Percentiles rank a stretch among this genome's conserved stretches.
These are phyloP conservation scores for Euzophera pinguis DNA, from an alignment of 2,888 invertebrate genomes.

Conservation along the genomic window DNA sequence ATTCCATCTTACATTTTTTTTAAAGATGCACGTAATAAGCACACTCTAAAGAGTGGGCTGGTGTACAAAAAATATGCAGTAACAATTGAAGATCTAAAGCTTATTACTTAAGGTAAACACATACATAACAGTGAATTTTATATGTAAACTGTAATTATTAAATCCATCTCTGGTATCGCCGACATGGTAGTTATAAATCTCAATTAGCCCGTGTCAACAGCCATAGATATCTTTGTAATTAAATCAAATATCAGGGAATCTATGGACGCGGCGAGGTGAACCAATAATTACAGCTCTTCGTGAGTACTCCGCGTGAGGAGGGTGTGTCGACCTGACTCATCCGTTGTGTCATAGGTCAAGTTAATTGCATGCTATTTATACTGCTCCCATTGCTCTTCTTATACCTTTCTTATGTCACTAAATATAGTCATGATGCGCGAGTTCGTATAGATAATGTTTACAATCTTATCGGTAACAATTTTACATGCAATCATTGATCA, in stretches of 20 bases:
- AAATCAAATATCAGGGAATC: neutral
- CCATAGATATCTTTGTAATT: neutral
- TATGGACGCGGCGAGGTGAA: neutral
- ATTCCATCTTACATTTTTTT: too few species aligned
- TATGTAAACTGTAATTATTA: neutral
- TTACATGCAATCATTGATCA: too few species aligned
- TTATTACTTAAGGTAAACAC: neutral
- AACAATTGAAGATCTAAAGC: too few species aligned
- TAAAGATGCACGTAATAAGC: too few species aligned
- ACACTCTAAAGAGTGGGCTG: too few species aligned
- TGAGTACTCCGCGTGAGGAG: conserved; percentile 13
- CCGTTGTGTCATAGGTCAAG: conserved; percentile 41
- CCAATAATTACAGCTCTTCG: conserved; percentile 1
- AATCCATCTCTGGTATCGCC: conserved; percentile 17
- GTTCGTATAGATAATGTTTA: too few species aligned
- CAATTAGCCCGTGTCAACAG: conserved; percentile 24
- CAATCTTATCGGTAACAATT: too few species aligned
- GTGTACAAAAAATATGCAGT: too few species aligned
- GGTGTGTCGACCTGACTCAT: conserved; percentile 30
- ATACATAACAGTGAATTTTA: neutral
- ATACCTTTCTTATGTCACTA: neutral
- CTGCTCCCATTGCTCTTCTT: neutral
- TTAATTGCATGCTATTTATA: neutral
- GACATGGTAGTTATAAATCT: conserved; percentile 35
- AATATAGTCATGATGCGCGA: too few species aligned